Evolutionary conservation across 2,797 vertebrate genomes (phyloP), one percentile per base, ranked within the genome.

Genomic region (Kryptopterus vitreolus): DNA sequence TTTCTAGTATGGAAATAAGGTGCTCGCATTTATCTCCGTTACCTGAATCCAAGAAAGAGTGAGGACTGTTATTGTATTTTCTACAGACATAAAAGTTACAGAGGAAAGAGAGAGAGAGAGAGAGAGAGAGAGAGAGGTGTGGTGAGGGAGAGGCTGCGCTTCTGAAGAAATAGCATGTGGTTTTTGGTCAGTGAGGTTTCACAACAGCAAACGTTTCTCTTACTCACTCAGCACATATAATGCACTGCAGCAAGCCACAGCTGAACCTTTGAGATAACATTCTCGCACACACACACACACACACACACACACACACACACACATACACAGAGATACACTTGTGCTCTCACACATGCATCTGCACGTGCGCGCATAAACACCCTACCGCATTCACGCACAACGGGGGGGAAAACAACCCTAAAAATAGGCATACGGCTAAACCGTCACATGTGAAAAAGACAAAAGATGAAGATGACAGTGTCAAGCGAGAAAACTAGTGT

Each of bases 121-220:
- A 79, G 43, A 69, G 35, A 86, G 86, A 81, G 87, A n/a, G 62
- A 68, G 66, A 31, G 79, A 50, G 82, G 53, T 58, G 80, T 72
- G 83, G 80, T 48, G 58, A 3, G 70, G 70, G 31, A 79, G 38
- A 87, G 86, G 79, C 86, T 84, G 80, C 87, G 87, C 88, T 81
- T 88, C 88, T 82, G 88, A 80, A 86, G 84, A 82, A 74, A 90
- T 89, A 89, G 87, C 87, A 88, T 94, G 94, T 91, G 94, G 94
- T 89, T 94, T 94, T 91, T 90, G 93, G 91, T 93, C 92, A 92
- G 92, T 85, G 92, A 94, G 91, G 88, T 93, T 90, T 91, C 87
- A 87, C 81, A 84, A 92, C 91, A 91, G 87, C 84, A 84, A 87
- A 87, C 90, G 89, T 92, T 89, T 93, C 91, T 89, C 90, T 92